Conservation (phyloP, 2,888 invertebrate genomes). For the Aricia artaxerxes region DNA sequence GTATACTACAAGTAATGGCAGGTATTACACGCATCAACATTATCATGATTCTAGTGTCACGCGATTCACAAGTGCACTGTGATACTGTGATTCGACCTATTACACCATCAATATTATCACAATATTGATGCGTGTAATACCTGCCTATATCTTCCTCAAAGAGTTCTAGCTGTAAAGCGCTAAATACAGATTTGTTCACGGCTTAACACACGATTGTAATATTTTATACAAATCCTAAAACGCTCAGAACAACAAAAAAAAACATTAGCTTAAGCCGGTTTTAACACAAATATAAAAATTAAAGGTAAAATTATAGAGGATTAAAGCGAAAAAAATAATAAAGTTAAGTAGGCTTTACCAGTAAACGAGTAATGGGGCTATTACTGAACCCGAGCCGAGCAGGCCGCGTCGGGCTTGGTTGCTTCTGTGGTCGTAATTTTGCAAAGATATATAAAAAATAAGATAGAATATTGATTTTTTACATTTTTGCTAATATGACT, state of each 20-base stretch:
- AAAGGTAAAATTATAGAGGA: neutral
- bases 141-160: too few species aligned
- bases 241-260: neutral
- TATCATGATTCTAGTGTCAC: too few species aligned
- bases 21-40: too few species aligned
- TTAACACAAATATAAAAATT: neutral
- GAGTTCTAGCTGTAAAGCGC: too few species aligned
- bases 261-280: neutral
- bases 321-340: neutral
- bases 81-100: too few species aligned
- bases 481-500: neutral
- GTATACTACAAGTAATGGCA: too few species aligned
- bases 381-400: neutral
- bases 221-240: neutral
- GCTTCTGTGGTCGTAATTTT: constrained; percentile 6
- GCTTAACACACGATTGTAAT: neutral
- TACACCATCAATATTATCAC: too few species aligned
- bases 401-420: neutral
- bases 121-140: too few species aligned
- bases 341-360: constrained; percentile 12
- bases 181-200: too few species aligned
- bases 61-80: too few species aligned
- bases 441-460: neutral
- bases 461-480: neutral
- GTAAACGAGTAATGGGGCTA: constrained; percentile 11